phyloP scores from a whole-genome alignment of 2,797 vertebrate species.

The Streptopelia turtur region DNA sequence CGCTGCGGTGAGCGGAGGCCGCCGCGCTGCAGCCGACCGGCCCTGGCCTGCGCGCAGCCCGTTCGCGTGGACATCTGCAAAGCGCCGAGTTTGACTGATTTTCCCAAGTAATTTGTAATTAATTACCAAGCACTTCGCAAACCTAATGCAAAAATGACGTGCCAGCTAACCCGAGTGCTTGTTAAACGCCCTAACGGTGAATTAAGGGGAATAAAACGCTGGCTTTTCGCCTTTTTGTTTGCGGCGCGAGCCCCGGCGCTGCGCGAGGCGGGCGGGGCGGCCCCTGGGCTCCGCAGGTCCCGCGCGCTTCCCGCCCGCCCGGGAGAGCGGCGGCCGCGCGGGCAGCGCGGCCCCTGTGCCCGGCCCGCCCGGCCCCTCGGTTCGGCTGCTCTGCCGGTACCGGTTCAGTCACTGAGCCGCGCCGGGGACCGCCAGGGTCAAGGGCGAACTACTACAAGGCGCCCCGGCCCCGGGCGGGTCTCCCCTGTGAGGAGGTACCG shows the following conservation, averaged over 20 bases:
- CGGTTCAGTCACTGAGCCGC: fast-evolving
- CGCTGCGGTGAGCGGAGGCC: fast-evolving
- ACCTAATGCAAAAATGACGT: background rate
- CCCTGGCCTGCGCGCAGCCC: background rate
- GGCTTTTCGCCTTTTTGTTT: too few species aligned
- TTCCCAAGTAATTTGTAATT: background rate
- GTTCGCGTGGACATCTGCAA: too few species aligned
- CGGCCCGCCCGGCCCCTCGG: background rate
- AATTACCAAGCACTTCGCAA: background rate
- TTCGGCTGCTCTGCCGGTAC: fast-evolving
- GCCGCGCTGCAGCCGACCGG: background rate
- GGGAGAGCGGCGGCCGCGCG: background rate
- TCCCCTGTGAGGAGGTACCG: background rate
- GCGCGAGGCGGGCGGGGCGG: too few species aligned
- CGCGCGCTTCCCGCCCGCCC: too few species aligned
- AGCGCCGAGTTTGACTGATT: background rate
- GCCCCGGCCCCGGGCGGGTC: too few species aligned
- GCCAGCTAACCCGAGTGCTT: background rate
- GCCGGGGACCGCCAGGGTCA: background rate
- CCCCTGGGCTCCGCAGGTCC: too few species aligned
- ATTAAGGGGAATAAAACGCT: background rate
- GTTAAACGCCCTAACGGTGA: background rate
- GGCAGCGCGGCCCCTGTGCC: too few species aligned
- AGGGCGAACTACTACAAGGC: fast-evolving
- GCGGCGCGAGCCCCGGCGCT: background rate